Base-by-base conservation (phyloP, 30 jellyfish, hydroid and myxozoan species). In the Pseudorhiza aurosa region DNA sequence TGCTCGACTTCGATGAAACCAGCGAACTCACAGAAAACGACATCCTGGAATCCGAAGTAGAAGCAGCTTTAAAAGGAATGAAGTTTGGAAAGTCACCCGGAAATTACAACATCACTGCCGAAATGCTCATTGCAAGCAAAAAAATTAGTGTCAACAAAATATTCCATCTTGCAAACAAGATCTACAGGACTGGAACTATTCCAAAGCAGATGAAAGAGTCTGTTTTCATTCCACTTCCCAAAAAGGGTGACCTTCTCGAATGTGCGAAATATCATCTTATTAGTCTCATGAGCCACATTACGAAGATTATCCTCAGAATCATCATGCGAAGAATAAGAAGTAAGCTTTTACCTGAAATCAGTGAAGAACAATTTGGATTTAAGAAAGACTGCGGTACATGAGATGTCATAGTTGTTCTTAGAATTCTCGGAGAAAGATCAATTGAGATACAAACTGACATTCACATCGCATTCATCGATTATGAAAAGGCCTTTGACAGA, bases 201-300 rank as follows among this genome's bases (percentile, higher is more conserved):
- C n/a, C n/a, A n/a, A n/a, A n/a, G n/a, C n/a, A n/a, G n/a, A n/a
- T 57, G 78, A 30, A 64, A 64, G 78, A 64, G 43, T 32, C 78
- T 7, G 59, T 64, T 10, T 28, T 64, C 21, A 40, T 64, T 35
- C 59, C 78, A 7, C 78, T 64, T 32, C 68, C 78, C 8, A 64
- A 40, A 29, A 27, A 64, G 31, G 78, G 78, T 32, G 59, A 32
- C 68, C 78, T 64, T 4, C 57, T 64, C 22, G 68, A 28, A 22
- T 26, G 78, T 21, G 59, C 33, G 4, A 64, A 28, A 9, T 64
- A 64, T 40, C 31, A 65, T 22, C 78, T 64, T 19, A 64, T 19
- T 5, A 64, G 78, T 64, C 78, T 64, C 24, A 64, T 32, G 29
- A 64, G 65, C 78, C 78, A 64, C 21, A 64, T 64, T 22, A 64